A percentile compares a stretch with the other conserved stretches of the same genome.
Conservation (phyloP, 2,888 invertebrate genomes). For the Lasioglossum vierecki region DNA sequence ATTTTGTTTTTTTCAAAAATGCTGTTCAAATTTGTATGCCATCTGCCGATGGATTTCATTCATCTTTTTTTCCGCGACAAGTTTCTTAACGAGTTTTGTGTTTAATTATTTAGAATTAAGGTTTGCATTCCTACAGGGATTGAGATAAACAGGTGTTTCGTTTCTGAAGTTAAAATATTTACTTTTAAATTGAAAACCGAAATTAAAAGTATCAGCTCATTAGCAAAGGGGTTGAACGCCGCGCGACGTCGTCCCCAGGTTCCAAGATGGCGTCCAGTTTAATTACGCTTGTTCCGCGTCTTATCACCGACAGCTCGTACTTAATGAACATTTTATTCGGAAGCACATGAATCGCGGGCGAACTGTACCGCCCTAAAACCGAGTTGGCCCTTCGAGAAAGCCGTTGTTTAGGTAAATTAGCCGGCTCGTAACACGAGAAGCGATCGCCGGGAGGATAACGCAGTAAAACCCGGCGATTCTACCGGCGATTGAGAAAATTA, state of each 20-base stretch:
- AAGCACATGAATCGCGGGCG: not conserved
- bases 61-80: not conserved
- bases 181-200: not conserved
- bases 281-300: not conserved
- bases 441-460: not conserved
- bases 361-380: not conserved
- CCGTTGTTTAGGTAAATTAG: not conserved
- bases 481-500: not conserved
- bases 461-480: not conserved
- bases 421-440: not conserved
- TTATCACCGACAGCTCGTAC: not conserved
- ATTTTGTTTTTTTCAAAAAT: not conserved
- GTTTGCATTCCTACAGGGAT: no score
- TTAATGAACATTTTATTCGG: not conserved
- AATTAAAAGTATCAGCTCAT: not conserved
- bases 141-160: no score
- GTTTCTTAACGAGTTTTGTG: not conserved
- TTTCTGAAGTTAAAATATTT: no score
- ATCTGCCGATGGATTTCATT: not conserved
- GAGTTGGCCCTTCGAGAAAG: not conserved
- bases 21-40: not conserved
- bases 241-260: not conserved
- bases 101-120: not conserved
- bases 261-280: slow-evolving; percentile 5
- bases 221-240: not conserved